Evolutionary conservation across 2,113 vertebrate species (phyloP), one percentile per base, ranked within the genome.

Genomic region (Indicator indicator): DNA sequence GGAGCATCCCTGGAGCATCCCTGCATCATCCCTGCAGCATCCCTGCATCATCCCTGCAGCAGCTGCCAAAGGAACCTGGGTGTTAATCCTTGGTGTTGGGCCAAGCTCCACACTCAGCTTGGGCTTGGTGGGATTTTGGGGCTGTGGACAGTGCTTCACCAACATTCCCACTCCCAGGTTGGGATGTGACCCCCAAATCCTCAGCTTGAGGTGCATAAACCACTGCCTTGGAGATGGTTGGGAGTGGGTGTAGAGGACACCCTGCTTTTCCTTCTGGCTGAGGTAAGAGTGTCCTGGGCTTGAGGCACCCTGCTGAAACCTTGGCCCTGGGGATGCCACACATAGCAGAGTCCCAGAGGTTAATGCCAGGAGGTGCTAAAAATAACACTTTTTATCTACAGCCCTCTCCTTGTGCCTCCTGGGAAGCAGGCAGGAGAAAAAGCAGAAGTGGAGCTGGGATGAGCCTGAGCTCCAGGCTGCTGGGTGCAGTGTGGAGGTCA

Each of bases 151-250:
- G 74, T 15, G 0, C 20, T 36, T 68, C 4, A 0, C 48, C 6
- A 1, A 4, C 1, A 0, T 64, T 74, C 38, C 67, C 33, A 3
- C 32, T 36, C n/a, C 76, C 17, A 11, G 18, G 2, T 0, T 21
- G 38, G 32, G 28, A 18, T 42, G n/a, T 28, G 54, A 24, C 9
- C 58, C 36, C 18, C 46, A 48, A 20, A 48, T 48, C 46, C 46
- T 48, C 46, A 48, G 56, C 36, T 70, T 50, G 73, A 40, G 8
- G 36, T 1, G n/a, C 10, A 27, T 3, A 59, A 80, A 76, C 16
- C 13, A 5, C 21, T 73, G 58, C 4, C 19, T 89, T 67, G 54
- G 4, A 3, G 56, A 7, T 12, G 44, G 30, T 9, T 85, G 72
- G 50, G 36, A 64, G 30, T 12, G 8, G 42, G 32, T 0, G 1